phyloP scores from a whole-genome alignment of 1,140 invertebrate species.

The Apis mellifera region Amel_HAv3.1 CM009934.2:9540001-9540500 shows the following conservation, averaged over 20 bases:
- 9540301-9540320: neutral
- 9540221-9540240: no score
- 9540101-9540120: neutral
- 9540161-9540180: no score
- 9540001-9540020: constrained; percentile 5
- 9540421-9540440: constrained; percentile 12
- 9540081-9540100: neutral
- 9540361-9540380: constrained; percentile 31
- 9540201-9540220: no score
- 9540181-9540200: no score
- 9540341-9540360: constrained; percentile 26
- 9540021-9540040: neutral
- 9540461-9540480: constrained; percentile 23
- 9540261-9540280: neutral
- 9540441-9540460: constrained; percentile 21
- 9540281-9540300: constrained; percentile 1
- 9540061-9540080: no score
- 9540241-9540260: no score
- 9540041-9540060: neutral
- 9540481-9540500: constrained; percentile 26
- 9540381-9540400: neutral
- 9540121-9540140: no score
- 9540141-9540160: no score
- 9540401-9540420: neutral
- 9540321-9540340: neutral